phyloP scores from a whole-genome alignment of 2,113 vertebrate species.

The Zapus hudsonius region DNA sequence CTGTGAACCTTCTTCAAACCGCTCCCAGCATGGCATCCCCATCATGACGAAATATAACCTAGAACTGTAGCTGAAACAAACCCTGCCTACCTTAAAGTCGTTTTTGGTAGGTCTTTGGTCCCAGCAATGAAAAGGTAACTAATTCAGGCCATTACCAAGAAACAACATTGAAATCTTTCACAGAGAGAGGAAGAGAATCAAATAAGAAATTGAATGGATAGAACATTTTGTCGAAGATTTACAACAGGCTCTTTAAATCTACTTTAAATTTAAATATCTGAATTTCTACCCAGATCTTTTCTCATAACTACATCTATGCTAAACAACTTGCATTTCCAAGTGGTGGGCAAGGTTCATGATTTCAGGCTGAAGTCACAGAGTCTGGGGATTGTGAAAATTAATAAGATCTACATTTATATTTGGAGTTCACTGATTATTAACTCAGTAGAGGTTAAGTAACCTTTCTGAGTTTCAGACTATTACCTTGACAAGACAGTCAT shows the following conservation, averaged over 20 bases:
- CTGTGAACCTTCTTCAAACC: no score
- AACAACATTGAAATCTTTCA: not conserved
- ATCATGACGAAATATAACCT: no score
- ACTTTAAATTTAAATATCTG: not conserved
- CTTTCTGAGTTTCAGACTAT: not conserved
- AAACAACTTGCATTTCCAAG: conserved; percentile 26
- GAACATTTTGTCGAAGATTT: conserved; percentile 18
- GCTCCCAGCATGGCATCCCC: no score
- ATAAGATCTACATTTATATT: not conserved
- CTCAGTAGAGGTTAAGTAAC: not conserved
- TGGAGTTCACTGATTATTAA: not conserved
- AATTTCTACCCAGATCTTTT: not conserved
- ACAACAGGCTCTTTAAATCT: not conserved
- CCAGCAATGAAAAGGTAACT: no score
- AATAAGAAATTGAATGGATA: not conserved
- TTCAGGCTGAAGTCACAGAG: not conserved
- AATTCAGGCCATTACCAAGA: not conserved
- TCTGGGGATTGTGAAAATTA: not conserved
- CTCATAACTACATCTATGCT: not conserved
- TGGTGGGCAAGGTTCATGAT: not conserved
- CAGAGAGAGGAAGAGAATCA: not conserved
- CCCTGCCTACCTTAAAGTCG: no score
- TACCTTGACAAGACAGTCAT: not conserved
- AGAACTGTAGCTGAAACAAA: no score
- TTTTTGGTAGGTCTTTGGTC: no score